phyloP scores from a whole-genome alignment of 2,888 invertebrate genomes.

The Muscina levida region DNA sequence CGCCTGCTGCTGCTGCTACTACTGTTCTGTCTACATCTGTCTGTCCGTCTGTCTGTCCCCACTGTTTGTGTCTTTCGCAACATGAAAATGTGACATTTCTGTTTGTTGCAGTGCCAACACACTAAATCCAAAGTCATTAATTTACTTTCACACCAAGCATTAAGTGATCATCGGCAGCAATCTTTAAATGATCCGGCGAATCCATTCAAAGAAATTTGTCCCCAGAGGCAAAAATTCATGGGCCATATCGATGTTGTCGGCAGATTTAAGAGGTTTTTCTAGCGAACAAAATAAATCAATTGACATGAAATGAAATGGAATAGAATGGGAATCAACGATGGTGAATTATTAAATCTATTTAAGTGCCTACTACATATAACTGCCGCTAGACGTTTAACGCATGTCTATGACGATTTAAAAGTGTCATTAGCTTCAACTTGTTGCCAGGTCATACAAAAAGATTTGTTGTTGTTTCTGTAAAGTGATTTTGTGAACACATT shows the following conservation, averaged over 20 bases:
- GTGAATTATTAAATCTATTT: no score
- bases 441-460: no score
- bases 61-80: conserved; percentile 30
- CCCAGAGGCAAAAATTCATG: background rate
- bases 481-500: conserved; percentile 57
- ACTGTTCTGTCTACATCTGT: background rate
- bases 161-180: conserved; percentile 26
- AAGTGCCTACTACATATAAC: no score
- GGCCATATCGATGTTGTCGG: background rate
- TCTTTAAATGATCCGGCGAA: background rate
- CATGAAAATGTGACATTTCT: conserved; percentile 72
- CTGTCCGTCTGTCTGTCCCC: conserved; percentile 5
- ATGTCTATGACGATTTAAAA: no score
- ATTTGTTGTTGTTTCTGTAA: background rate
- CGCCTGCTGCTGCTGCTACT: conserved; percentile 13
- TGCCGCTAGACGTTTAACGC: no score
- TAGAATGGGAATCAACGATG: no score
- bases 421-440: no score
- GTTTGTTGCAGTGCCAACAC: conserved; percentile 77
- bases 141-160: conserved; percentile 67
- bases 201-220: background rate
- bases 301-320: no score
- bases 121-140: conserved; percentile 75
- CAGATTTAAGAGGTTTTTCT: no score
- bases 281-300: no score